A percentile compares a stretch with the other conserved stretches of the same genome.
Conservation (phyloP, 2,888 invertebrate species). For the Mythimna loreyi region DNA sequence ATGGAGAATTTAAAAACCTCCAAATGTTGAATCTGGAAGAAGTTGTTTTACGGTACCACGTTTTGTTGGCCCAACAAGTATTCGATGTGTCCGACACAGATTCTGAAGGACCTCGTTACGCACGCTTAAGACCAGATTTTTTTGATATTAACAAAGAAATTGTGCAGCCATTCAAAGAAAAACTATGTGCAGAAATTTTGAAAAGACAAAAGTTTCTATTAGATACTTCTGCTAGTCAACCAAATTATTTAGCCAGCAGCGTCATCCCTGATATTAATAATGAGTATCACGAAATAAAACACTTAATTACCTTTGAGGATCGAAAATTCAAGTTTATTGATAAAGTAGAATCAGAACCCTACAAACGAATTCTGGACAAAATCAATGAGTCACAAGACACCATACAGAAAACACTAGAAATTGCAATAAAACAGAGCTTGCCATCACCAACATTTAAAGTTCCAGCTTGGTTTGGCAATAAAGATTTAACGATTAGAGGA, state of each 20-base stretch:
- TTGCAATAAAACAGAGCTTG: slow-evolving; percentile 14
- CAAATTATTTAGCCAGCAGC: too few relatives aligned
- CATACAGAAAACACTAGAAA: slow-evolving; percentile 23
- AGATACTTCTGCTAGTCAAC: background rate
- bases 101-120: background rate
- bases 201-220: background rate
- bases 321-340: slow-evolving; percentile 23
- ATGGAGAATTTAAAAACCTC: background rate
- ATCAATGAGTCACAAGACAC: slow-evolving; percentile 6
- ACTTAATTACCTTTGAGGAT: slow-evolving; percentile 15
- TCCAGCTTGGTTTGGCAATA: slow-evolving; percentile 46
- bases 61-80: background rate
- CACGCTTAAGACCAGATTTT: background rate
- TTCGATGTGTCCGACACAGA: background rate
- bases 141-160: background rate
- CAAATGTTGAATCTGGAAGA: background rate
- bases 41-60: background rate
- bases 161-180: slow-evolving; percentile 16
- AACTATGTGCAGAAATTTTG: slow-evolving; percentile 25
- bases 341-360: background rate
- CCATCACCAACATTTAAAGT: slow-evolving; percentile 41
- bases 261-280: too few relatives aligned
- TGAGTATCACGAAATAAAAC: slow-evolving; percentile 1
- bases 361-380: slow-evolving; percentile 11
- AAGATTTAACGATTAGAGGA: slow-evolving; percentile 37